Base-by-base conservation (phyloP, 30 jellyfish, hydroid and myxozoan genomes). In the Rhopilema esculentum region DNA sequence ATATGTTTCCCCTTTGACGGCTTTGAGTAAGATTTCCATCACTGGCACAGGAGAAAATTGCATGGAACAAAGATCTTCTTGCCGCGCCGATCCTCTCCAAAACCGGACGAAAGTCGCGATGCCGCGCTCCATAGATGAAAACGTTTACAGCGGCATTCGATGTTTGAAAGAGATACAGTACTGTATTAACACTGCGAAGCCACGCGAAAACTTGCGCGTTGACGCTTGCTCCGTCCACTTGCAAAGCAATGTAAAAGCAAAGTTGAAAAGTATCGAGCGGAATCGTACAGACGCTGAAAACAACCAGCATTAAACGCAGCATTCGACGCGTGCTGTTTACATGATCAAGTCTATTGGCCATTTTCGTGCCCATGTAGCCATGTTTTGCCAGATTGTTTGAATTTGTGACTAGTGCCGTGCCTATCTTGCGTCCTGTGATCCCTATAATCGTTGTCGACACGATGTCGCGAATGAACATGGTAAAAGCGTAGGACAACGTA, bases 251-350 rank as follows among this genome's bases (percentile, higher is more conserved):
- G 83, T 91, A 91, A 30, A 91, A 65, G 24, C 84, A 29, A 30
- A 78, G 40, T 64, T 91, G 97, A 73, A 63, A 91, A 9, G 83
- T 64, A 63, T 91, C 96, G n/a, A 91, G 84, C 25, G 97, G 97
- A 29, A 91, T 25, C 49, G 91, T 85, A n/a, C 92, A 75, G 1
- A 74, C 22, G 30, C 93, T 61, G 72, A 91, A 91, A 18, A 70
- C 85, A 62, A 85, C 61, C n/a, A 91, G 51, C 24, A 91, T 85
- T 27, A 50, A 23, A 12, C 78, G 79, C 65, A 91, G 73, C 49
- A 91, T 27, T 51, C 50, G 53, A n/a, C 87, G 72, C 77, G 92
- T 75, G 49, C 52, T 71, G 51, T 27, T 66, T 21, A 53, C 17
- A n/a, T 27, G 22, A 12, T 75, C 27, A 23, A 26, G 15, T 51